Percentiles rank a stretch among this genome's conserved stretches.
These are phyloP conservation scores for Drosophila picticornis DNA, from an alignment of 2,888 invertebrate genomes.

Conservation along the genomic window DNA sequence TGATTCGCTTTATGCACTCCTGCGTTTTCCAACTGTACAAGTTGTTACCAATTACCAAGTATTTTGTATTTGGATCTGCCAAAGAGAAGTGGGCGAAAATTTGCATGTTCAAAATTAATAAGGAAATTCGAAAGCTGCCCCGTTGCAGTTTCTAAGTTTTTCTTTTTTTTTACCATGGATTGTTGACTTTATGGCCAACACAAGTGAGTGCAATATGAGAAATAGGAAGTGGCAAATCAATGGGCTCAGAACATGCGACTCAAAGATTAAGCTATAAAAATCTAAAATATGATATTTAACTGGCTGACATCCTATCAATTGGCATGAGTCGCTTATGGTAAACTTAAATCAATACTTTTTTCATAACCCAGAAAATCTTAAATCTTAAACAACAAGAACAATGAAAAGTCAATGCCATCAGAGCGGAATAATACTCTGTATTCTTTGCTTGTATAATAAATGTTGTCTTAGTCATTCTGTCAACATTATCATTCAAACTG, in stretches of 20 bases:
- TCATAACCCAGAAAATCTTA: not conserved
- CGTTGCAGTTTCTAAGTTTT: constrained; percentile 21
- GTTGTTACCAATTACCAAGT: constrained; percentile 68
- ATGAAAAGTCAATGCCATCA: too few species aligned
- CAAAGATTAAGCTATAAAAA: not conserved
- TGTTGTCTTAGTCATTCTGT: not conserved
- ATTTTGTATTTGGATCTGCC: constrained; percentile 38
- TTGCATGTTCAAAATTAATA: constrained; percentile 73
- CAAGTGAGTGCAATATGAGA: constrained; percentile 1
- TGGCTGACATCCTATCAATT: not conserved
- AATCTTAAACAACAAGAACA: not conserved
- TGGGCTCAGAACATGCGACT: constrained; percentile 22
- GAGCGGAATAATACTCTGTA: too few species aligned
- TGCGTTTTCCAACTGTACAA: constrained; percentile 44
- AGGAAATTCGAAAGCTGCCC: constrained; percentile 54
- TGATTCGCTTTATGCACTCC: constrained; percentile 65
- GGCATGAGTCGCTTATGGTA: not conserved
- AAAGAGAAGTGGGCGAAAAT: constrained; percentile 63
- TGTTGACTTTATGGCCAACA: constrained; percentile 54
- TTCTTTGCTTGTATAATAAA: not conserved
- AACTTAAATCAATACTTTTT: not conserved
- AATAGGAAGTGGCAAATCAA: constrained; percentile 18
- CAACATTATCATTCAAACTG: constrained; percentile 3
- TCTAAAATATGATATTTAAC: not conserved
- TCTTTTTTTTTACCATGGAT: constrained; percentile 50